Evolutionary conservation across 2,113 vertebrate genomes (phyloP).

Genomic region (Ceyx melanurus): DNA sequence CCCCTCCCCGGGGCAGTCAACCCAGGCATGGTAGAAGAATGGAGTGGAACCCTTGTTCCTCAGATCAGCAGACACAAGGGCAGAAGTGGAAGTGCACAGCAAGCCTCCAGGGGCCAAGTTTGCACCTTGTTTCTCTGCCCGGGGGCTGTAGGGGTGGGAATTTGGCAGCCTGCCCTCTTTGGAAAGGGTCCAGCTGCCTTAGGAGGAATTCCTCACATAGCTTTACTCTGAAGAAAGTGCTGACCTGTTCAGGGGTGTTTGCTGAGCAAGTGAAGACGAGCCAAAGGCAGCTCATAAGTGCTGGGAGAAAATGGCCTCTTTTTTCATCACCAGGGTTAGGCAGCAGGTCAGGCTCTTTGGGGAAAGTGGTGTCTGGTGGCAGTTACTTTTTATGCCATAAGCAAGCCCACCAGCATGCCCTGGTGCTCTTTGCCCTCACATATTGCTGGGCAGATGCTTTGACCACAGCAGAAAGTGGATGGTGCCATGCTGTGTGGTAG

Average conservation of each 20-base stretch:
- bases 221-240: constrained; percentile 50
- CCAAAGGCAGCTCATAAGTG: neutral
- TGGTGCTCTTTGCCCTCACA: neutral
- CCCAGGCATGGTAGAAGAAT: neutral
- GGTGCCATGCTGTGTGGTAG: accelerated
- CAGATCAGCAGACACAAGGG: neutral
- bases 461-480: neutral
- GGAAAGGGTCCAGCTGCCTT: constrained; percentile 47
- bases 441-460: accelerated
- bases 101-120: neutral
- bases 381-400: neutral
- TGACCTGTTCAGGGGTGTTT: constrained; percentile 51
- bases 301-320: neutral
- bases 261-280: constrained; percentile 56
- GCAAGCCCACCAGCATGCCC: neutral
- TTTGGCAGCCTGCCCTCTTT: neutral
- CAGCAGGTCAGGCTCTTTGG: neutral
- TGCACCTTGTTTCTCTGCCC: neutral
- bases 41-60: neutral
- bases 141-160: neutral
- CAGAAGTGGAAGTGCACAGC: neutral
- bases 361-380: neutral
- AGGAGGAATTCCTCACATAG: constrained; percentile 60
- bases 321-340: neutral
- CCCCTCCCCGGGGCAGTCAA: neutral